phyloP scores from a whole-genome alignment of 1,140 invertebrate species.

The Streblospio benedicti region DNA sequence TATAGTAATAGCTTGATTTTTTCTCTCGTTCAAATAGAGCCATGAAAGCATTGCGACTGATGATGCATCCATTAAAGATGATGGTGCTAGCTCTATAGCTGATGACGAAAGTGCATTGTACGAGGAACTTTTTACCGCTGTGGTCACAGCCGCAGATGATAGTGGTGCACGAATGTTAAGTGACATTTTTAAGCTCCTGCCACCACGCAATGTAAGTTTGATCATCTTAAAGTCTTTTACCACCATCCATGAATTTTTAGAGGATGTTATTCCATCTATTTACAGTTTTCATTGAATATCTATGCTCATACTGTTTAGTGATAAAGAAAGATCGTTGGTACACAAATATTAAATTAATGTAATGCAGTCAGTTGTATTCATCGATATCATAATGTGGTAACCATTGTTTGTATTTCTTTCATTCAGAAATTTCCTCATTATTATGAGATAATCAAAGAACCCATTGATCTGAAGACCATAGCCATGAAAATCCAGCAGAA shows the following conservation, averaged over 20 bases:
- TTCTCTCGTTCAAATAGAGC: no score
- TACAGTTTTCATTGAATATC: no score
- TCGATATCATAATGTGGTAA: no score
- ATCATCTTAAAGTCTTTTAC: neutral
- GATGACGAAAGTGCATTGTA: slow-evolving; percentile 13
- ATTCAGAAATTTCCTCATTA: slow-evolving; percentile 52
- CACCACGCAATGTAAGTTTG: slow-evolving; percentile 54
- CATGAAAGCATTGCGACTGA: no score
- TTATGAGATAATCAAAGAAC: slow-evolving; percentile 44
- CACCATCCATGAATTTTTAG: no score
- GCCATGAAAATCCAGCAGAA: slow-evolving; percentile 59
- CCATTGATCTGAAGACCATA: slow-evolving; percentile 46
- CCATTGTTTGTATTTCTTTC: slow-evolving; percentile 32
- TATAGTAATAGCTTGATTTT: no score
- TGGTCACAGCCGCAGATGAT: slow-evolving; percentile 66
- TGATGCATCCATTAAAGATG: no score
- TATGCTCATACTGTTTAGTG: no score
- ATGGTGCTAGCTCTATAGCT: neutral
- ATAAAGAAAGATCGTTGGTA: no score
- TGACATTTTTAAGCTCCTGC: slow-evolving; percentile 77
- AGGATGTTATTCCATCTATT: no score
- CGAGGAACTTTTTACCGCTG: slow-evolving; percentile 72
- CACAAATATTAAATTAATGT: no score
- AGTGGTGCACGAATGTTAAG: slow-evolving; percentile 81
- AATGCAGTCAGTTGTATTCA: no score